Base-by-base conservation (phyloP, 2,797 vertebrate species). In the Scleropages formosus region DNA sequence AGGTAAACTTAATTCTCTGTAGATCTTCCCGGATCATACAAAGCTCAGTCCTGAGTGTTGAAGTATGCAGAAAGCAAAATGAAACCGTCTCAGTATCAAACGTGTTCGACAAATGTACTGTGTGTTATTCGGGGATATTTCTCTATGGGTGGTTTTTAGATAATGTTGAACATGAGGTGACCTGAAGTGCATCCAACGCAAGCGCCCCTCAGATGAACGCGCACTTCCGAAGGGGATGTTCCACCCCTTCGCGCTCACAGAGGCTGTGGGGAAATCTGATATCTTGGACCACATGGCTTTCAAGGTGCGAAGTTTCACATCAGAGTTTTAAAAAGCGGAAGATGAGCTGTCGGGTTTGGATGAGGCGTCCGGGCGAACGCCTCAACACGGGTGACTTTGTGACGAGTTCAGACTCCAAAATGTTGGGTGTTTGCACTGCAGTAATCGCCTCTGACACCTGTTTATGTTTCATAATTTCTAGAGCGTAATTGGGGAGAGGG, bases 161-260 rank as follows among this genome's bases (percentile, higher is more conserved):
- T 88, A 87, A 90, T 89, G 88, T 87, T 82, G 59, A 85, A 84
- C 88, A 88, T 89, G 89, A 88, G 88, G 86, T 78, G 87, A 87
- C 83, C 84, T 92, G 91, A 90, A 88, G 72, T 13, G 0, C 1
- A 51, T 84, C 89, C 90, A 88, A 88, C 75, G 84, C 76, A 90
- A 88, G 90, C 86, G 74, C 78, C 18, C 20, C 71, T 79, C 79
- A 59, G 59, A 66, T 87, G 86, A 85, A 78, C 73, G 80, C 82
- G 77, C 74, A 72, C 83, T 81, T 80, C 22, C 79, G 82, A 85
- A 77, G 86, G 86, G 82, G 85, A 85, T 78, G 85, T 85, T 82
- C 80, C 74, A 78, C 77, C 72, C 80, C n/a, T 79, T 66, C 78
- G n/a, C 76, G 76, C 85, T 82, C 86, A 79, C 75, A 27, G 67